phyloP scores from a whole-genome alignment of 2,113 vertebrate species.

The Malaclemys terrapin region DNA sequence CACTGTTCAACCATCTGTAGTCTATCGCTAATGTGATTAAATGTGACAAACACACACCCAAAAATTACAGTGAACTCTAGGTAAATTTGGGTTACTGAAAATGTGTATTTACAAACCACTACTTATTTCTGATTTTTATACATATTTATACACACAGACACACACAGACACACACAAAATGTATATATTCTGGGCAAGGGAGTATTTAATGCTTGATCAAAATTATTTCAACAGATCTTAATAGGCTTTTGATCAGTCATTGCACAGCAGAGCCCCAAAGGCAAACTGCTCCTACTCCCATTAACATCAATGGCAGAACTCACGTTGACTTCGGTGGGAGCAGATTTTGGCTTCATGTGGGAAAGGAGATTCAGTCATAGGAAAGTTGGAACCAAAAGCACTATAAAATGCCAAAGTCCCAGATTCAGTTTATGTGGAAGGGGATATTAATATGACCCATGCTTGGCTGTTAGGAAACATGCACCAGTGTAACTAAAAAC shows the following conservation, averaged over 20 bases:
- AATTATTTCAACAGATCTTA: neutral
- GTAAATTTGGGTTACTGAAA: neutral
- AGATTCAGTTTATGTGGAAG: too few relatives aligned
- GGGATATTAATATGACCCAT: too few relatives aligned
- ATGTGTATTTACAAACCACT: neutral
- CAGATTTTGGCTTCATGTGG: neutral
- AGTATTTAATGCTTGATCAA: neutral
- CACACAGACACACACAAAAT: too few relatives aligned
- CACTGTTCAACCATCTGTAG: neutral
- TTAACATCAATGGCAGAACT: neutral
- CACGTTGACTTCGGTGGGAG: neutral
- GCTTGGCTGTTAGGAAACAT: neutral
- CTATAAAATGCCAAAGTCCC: neutral
- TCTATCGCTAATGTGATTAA: neutral
- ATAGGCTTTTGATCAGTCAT: neutral
- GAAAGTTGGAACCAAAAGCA: neutral
- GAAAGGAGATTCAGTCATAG: neutral
- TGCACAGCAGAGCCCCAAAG: neutral
- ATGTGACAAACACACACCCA: neutral
- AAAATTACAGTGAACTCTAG: neutral
- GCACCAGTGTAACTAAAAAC: neutral
- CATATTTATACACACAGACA: too few relatives aligned
- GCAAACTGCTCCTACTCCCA: neutral
- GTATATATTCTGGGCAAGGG: neutral
- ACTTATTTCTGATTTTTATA: neutral